Base-by-base conservation (phyloP, 2,888 invertebrate genomes). In the Schizotus pectinicornis region DNA sequence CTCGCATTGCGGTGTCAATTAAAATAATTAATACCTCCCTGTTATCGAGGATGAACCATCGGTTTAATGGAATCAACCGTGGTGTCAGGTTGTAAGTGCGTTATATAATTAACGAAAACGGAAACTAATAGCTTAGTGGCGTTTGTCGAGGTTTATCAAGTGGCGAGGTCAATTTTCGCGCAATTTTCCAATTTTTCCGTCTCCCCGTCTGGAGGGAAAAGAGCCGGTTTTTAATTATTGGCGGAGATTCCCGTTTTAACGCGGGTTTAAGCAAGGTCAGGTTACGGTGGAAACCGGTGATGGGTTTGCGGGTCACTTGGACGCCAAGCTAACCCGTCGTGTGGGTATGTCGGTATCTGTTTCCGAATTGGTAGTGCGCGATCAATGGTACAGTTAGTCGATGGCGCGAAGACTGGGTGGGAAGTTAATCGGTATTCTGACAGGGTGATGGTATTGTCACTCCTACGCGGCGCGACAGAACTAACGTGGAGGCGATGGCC, bases 241-340 rank as follows among this genome's bases (percentile, higher is more conserved):
- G 32, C 49, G 34, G 9, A 37, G 49, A 48, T 48, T 48, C 42
- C 58, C 58, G 58, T 53, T 58, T 58, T 22, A 43, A 38, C 50
- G 43, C 45, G 45, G 35, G 49, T 38, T 56, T 56, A 43, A 43
- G 33, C 49, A 59, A 59, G 55, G 59, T 55, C 54, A 55, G 33
- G 31, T 50, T 59, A 54, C 59, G 59, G 59, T 59, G 43, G 53
- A 55, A 59, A 59, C 55, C 55, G 59, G 59, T 55, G 59, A 54
- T 55, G 59, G 51, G 46, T 59, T 55, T 55, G 36, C 59, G 51
- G 59, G 59, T 59, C 59, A 59, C 54, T 59, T 59, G 58, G 58
- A 49, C 53, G 53, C 30, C 33, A 58, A 58, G 46, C 32, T 33
- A 38, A 22, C 6, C 3, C 22, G 11, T 41, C n/a, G 42, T 30